Evolutionary conservation across 1,140 invertebrate genomes (phyloP).

Genomic region (Polypedilum pembai): DNA sequence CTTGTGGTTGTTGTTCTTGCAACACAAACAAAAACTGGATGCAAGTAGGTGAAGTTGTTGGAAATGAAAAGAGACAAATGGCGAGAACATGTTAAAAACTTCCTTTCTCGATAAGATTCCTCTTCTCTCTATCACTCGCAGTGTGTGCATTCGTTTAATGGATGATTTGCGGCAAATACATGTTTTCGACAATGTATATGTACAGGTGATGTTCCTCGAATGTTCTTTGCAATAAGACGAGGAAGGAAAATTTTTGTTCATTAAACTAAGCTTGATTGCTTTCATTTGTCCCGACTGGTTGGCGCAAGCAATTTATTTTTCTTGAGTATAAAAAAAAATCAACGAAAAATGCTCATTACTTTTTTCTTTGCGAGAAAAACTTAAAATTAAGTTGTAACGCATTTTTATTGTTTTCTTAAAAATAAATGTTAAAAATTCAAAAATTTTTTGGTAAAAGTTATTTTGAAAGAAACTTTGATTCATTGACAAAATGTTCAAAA

Average conservation of each 20-base stretch:
- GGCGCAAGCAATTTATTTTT: background rate
- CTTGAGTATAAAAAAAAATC: background rate
- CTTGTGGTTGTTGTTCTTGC: background rate
- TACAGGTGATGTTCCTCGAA: background rate
- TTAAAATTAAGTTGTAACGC: too few species aligned
- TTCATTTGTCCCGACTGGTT: background rate
- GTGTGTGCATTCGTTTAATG: background rate
- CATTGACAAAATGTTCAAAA: too few species aligned
- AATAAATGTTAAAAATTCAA: too few species aligned
- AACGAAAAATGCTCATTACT: background rate
- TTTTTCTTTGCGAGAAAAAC: background rate
- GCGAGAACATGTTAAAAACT: slow-evolving; percentile 21
- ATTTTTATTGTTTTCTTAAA: too few species aligned
- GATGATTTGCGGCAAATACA: background rate
- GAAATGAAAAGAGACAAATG: background rate
- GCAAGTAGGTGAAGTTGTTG: background rate
- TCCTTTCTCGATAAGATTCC: slow-evolving; percentile 17
- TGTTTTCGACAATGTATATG: background rate
- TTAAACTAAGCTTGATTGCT: slow-evolving; percentile 12
- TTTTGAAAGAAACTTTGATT: too few species aligned
- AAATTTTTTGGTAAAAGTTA: too few species aligned
- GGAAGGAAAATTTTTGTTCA: background rate
- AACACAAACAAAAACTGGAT: background rate
- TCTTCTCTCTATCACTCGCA: background rate
- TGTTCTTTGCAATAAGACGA: background rate